Percentiles rank a stretch among this genome's conserved stretches.
phyloP scores from a whole-genome alignment of 2,888 invertebrate species.

The Archips crataeganus region DNA sequence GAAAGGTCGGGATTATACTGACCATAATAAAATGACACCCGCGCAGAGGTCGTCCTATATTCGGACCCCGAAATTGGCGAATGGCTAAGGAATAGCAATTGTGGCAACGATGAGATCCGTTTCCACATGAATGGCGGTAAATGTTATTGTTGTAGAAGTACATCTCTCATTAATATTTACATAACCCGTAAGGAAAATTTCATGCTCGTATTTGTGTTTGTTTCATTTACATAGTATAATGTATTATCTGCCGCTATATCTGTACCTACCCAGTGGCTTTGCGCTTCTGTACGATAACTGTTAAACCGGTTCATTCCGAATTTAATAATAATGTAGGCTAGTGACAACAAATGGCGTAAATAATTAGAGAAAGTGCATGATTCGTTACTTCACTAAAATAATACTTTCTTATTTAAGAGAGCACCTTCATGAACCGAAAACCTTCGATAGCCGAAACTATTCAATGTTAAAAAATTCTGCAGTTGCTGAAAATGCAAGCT shows the following conservation, averaged over 20 bases:
- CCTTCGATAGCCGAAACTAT: background rate
- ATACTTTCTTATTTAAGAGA: no score
- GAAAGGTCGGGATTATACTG: slow-evolving; percentile 25
- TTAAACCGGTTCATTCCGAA: background rate
- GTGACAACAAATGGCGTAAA: background rate
- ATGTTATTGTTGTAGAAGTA: slow-evolving; percentile 19
- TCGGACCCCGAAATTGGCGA: slow-evolving; percentile 16
- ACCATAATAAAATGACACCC: slow-evolving; percentile 34
- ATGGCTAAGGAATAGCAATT: slow-evolving; percentile 20
- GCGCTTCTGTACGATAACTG: background rate
- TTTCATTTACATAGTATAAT: background rate
- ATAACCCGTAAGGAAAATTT: background rate
- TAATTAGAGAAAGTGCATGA: no score
- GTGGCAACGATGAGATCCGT: slow-evolving; percentile 17
- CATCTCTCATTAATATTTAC: slow-evolving; percentile 4
- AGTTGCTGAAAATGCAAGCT: background rate
- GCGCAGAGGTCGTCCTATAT: slow-evolving; percentile 13
- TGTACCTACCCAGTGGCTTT: background rate
- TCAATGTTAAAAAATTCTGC: background rate
- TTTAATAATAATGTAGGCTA: background rate
- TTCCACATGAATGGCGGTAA: slow-evolving; percentile 18
- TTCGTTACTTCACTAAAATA: no score
- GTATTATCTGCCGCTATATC: background rate
- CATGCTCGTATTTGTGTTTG: slow-evolving; percentile 1
- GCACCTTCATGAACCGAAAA: background rate